Conservation (phyloP, 2,797 vertebrate species). For the Sebastes vulpes region DNA sequence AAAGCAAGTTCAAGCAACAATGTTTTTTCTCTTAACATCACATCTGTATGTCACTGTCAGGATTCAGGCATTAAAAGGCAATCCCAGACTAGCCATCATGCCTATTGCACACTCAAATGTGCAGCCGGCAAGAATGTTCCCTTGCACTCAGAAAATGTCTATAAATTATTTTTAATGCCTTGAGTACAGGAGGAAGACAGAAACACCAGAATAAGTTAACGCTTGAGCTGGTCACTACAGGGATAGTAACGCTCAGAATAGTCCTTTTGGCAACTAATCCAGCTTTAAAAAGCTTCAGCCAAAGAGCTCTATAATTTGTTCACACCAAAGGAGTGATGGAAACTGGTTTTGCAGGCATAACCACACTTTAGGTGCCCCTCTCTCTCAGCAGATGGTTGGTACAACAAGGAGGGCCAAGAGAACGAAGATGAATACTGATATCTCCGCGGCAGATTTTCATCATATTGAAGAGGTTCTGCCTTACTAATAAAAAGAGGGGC, state of each 20-base stretch:
- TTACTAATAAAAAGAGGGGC: neutral
- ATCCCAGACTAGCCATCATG: neutral
- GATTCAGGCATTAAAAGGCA: neutral
- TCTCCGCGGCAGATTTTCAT: neutral
- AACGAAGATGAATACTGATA: slow-evolving; percentile 1
- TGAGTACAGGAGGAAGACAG: neutral
- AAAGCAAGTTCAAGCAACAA: neutral
- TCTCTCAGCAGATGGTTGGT: neutral
- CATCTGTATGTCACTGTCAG: neutral
- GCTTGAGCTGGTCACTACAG: slow-evolving; percentile 9
- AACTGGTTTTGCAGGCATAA: neutral
- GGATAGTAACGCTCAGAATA: neutral
- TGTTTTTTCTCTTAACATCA: neutral
- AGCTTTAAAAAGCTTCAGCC: neutral
- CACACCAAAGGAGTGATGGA: neutral
- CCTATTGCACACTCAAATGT: neutral
- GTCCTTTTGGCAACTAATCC: neutral
- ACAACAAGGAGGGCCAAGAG: neutral
- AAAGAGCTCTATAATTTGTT: neutral
- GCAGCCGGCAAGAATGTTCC: neutral
- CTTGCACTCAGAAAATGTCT: neutral
- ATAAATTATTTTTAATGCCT: neutral
- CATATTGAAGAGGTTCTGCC: neutral
- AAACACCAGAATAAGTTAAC: neutral
- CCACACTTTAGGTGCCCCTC: neutral